Base-by-base conservation (phyloP, 1,140 invertebrate species). In the Potamilus streckersoni region DNA sequence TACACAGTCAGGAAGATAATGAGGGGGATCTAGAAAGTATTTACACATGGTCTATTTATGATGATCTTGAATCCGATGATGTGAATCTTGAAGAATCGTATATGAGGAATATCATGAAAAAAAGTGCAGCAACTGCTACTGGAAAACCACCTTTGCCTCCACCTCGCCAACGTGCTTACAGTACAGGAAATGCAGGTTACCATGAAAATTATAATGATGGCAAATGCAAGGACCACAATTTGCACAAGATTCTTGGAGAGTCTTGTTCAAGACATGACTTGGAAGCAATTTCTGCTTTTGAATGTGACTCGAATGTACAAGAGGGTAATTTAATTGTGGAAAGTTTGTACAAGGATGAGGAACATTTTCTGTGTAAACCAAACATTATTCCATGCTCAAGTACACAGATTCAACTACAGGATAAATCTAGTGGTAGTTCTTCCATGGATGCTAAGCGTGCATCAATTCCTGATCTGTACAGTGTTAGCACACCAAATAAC, bases 31-130 rank as follows among this genome's bases (percentile, higher is more conserved):
- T 80, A 71, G 82, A 80, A 58, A 85, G 82, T 76, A 79, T 85
- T 13, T 87, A 84, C 68, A 85, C 81, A 2, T 87, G 84, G 86
- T 86, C 84, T 19, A 78, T 84, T 56, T 80, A 84, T 70, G 83
- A 86, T 38, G 78, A 75, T 56, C 64, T 64, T 73, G 75, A 71
- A 16, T 84, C 84, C 38, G 84, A 84, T 31, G 80, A 80, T 61
- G 79, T 81, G 8, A 82, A 80, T 69, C 73, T 87, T 12, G 81
- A 87, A 72, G 81, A 83, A 64, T 87, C 85, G 8, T 86, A 83
- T 76, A 70, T 83, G 38, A 79, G 79, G 55, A 87, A 82, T 31
- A 77, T 81, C 14, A 80, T 76, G 64, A 66, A 66, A 19, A 55
- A 74, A 63, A 49, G 76, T 15, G 78, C 49, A 69, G 70, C 61